Evolutionary conservation across 2,797 vertebrate genomes (phyloP), one percentile per base, ranked within the genome.

Genomic region (Oryzias sinensis): DNA sequence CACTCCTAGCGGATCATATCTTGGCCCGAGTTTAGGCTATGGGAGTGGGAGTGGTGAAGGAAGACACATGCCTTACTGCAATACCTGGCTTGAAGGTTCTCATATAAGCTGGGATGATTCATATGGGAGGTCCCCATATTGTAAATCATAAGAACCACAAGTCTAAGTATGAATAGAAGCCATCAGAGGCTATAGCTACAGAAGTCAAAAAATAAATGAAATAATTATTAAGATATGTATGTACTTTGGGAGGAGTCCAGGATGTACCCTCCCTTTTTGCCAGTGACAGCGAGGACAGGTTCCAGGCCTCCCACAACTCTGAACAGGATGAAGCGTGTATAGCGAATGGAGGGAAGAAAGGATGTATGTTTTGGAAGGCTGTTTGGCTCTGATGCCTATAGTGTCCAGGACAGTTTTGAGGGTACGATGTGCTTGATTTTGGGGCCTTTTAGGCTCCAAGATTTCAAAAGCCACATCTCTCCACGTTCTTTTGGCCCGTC

Each of bases 71-170:
- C 72, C 70, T 76, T 63, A 74, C 82, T 72, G 53, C 63, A 70
- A 80, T 68, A 84, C 65, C 82, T 88, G 82, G 82, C 81, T 72
- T 52, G 7, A 53, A 59, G 60, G 61, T 64, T 77, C 72, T 80
- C 79, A 84, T 80, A 78, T 79, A 81, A 82, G 73, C 83, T 82
- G 50, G 13, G 49, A 70, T 49, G 62, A 54, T 85, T 83, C 56
- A 80, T 78, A 81, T 76, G 73, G 73, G 84, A 87, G 71, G 85
- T 85, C 79, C 70, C 62, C 37, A 57, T 80, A 80, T 76, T 85
- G 86, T 81, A 81, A 84, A 84, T 85, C 71, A 79, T 57, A 63
- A 46, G 50, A 59, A 86, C 72, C 74, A 27, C 65, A 72, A 62
- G 48, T 51, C 65, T 67, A 51, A 70, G 40, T 51, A 69, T 54